phyloP scores from a whole-genome alignment of 2,888 invertebrate species.

The Heterodera filipjevi region DNA sequence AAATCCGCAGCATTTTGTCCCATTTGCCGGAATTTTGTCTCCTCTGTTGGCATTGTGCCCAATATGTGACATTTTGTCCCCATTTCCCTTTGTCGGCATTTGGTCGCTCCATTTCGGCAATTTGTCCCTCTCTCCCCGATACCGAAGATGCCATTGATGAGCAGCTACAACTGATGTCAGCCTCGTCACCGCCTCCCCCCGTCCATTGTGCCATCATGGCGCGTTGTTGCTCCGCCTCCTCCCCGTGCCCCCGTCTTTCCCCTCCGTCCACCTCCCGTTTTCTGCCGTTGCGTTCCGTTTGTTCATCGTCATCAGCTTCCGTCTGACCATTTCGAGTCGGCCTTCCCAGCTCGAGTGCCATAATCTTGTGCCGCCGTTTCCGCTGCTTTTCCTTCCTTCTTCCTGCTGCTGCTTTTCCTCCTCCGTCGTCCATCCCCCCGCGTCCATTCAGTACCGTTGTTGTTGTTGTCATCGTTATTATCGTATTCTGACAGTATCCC shows the following conservation, averaged over 20 bases:
- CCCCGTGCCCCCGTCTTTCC: constrained; percentile 42
- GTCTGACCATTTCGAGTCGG: background rate
- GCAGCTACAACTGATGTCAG: constrained; percentile 51
- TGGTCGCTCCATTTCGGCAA: constrained; percentile 24
- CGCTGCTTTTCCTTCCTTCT: background rate
- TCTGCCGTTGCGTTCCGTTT: background rate
- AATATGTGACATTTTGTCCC: background rate
- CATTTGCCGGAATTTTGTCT: constrained; percentile 1
- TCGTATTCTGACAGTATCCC: constrained; percentile 2
- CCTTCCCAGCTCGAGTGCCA: background rate
- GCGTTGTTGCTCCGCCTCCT: background rate
- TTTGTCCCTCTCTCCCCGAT: background rate
- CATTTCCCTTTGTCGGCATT: background rate
- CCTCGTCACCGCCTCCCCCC: constrained; percentile 44
- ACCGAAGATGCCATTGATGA: constrained; percentile 51
- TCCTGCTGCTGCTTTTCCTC: background rate
- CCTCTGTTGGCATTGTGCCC: background rate
- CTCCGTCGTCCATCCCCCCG: background rate
- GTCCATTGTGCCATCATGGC: too few relatives aligned
- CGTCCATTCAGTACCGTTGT: background rate
- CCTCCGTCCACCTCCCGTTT: constrained; percentile 30
- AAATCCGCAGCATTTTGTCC: background rate
- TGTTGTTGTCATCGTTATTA: background rate
- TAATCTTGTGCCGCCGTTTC: background rate
- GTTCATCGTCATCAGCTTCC: constrained; percentile 1